Evolutionary conservation across 2,797 vertebrate species (phyloP).

Genomic region (Odontamblyopus rebecca): DNA sequence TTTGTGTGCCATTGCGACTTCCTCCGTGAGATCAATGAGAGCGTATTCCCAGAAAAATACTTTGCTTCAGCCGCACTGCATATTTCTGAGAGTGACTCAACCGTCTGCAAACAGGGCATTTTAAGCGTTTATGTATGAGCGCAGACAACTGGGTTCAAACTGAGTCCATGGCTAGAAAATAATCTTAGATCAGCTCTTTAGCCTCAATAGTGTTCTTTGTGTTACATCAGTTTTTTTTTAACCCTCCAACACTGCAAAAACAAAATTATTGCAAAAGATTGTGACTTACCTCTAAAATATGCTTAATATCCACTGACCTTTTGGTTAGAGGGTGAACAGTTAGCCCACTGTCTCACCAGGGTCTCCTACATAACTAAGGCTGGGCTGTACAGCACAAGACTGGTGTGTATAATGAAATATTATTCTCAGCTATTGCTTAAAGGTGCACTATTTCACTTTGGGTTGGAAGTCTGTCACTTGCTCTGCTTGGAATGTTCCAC

Average conservation of each 20-base stretch:
- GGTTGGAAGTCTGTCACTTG: no score
- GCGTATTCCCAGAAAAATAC: constrained; percentile 13
- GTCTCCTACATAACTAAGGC: no score
- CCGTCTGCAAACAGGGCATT: constrained; percentile 13
- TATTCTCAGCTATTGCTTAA: no score
- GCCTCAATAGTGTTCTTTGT: constrained; percentile 6
- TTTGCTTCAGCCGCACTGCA: background rate
- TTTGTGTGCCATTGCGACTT: constrained; percentile 11
- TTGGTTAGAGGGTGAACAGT: no score
- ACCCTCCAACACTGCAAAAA: background rate
- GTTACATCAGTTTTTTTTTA: constrained; percentile 11
- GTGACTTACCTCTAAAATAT: no score
- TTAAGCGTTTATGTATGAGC: constrained; percentile 5
- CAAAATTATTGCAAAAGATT: no score
- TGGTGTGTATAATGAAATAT: no score
- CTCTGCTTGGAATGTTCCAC: no score
- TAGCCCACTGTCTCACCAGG: no score
- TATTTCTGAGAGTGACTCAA: constrained; percentile 5
- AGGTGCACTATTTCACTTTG: no score
- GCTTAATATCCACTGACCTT: no score
- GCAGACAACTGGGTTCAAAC: constrained; percentile 28
- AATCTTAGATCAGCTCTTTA: constrained; percentile 21
- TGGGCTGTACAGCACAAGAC: no score
- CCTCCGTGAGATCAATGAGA: constrained; percentile 5
- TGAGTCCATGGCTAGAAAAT: constrained; percentile 26